Percentiles rank a stretch among this genome's conserved stretches.
Evolutionary conservation across 2,113 vertebrate genomes (phyloP).

Genomic region (Progne subis): DNA sequence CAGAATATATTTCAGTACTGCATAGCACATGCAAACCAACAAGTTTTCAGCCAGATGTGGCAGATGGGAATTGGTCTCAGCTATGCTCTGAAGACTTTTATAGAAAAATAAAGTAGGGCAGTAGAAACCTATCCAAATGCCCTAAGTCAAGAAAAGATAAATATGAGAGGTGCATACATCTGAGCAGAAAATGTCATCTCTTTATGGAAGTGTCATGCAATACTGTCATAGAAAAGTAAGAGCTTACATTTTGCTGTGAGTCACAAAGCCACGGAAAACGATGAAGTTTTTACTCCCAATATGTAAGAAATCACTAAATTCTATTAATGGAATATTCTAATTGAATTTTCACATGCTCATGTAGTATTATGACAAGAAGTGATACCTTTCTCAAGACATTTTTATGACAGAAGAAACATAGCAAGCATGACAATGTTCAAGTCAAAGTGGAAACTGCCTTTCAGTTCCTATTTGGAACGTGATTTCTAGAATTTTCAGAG

Average conservation of each 20-base stretch:
- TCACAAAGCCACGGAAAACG: neutral
- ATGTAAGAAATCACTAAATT: neutral
- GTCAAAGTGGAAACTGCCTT: neutral
- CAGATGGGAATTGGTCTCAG: neutral
- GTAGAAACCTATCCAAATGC: neutral
- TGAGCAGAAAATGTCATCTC: neutral
- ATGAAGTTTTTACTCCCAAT: neutral
- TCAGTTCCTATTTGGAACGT: neutral
- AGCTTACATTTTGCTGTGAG: neutral
- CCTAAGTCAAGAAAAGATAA: neutral
- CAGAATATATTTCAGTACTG: neutral
- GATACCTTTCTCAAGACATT: neutral
- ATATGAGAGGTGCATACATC: neutral
- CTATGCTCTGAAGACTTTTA: neutral
- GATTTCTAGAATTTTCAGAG: neutral
- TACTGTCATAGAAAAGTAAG: neutral
- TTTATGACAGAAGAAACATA: neutral
- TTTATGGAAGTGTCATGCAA: neutral
- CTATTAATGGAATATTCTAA: neutral
- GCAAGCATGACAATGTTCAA: neutral
- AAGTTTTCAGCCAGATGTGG: neutral
- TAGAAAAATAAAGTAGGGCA: neutral
- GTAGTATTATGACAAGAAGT: neutral
- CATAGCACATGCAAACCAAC: neutral
- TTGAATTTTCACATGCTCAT: neutral